Conservation (phyloP, 30 jellyfish, hydroid and myxozoan species). For the Sanderia malayensis region DNA sequence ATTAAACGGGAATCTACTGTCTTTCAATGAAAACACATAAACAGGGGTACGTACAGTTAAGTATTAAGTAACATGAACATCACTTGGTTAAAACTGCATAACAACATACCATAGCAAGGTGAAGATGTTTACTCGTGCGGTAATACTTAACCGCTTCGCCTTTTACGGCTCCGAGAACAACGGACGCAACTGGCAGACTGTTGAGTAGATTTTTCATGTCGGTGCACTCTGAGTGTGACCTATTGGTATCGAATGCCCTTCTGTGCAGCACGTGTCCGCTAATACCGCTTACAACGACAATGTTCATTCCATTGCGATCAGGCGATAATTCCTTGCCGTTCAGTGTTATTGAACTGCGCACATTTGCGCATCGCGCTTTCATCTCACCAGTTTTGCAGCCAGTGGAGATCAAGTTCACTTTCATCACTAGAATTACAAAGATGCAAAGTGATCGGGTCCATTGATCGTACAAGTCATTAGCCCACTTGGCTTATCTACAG, state of each 20-base stretch:
- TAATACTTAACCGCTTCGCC: conserved; percentile 23
- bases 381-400: too few relatives aligned
- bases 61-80: too few relatives aligned
- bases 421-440: conserved; percentile 13
- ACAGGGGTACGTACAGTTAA: too few relatives aligned
- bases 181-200: conserved; percentile 10
- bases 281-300: conserved; percentile 45
- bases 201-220: conserved; percentile 30
- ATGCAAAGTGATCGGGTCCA: too few relatives aligned
- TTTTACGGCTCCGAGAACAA: conserved; percentile 47
- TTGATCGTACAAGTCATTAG: too few relatives aligned
- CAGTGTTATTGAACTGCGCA: conserved; percentile 22
- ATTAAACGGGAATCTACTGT: too few relatives aligned
- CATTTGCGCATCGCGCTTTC: conserved; percentile 25
- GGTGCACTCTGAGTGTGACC: conserved; percentile 26
- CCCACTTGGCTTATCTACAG: too few relatives aligned
- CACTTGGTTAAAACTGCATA: too few relatives aligned
- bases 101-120: conserved; percentile 35
- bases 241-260: conserved; percentile 36
- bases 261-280: conserved; percentile 36
- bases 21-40: too few relatives aligned
- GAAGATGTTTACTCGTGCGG: neutral
- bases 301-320: conserved; percentile 47
- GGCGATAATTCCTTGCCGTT: conserved; percentile 39
- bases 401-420: conserved; percentile 26